Conservation (phyloP, 1,140 invertebrate genomes). For the Atopsyche davidsoni region DNA sequence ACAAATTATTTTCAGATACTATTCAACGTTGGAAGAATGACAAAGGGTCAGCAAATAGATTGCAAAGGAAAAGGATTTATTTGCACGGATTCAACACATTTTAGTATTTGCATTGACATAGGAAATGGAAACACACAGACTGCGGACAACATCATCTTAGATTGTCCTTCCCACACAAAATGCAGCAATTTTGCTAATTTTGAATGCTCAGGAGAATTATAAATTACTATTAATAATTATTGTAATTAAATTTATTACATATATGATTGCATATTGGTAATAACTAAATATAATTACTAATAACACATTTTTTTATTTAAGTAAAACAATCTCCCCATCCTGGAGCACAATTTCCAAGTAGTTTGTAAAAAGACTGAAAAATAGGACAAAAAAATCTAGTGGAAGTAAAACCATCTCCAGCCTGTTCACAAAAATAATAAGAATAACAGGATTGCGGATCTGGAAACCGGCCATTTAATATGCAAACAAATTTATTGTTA, state of each 20-base stretch:
- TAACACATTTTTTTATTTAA: too few species aligned
- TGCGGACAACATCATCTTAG: constrained; percentile 37
- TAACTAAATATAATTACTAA: too few species aligned
- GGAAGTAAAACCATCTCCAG: neutral
- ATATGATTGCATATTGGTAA: too few species aligned
- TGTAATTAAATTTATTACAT: too few species aligned
- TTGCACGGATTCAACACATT: constrained; percentile 43
- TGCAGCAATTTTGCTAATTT: constrained; percentile 36
- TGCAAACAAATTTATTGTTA: neutral
- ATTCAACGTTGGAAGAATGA: constrained; percentile 20
- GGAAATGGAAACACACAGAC: constrained; percentile 38
- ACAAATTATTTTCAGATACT: constrained; percentile 36
- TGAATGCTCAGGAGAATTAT: too few species aligned
- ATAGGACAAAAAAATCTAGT: neutral
- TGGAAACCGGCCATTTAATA: neutral
- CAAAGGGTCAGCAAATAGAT: constrained; percentile 35
- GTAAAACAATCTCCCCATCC: too few species aligned
- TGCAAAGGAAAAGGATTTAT: constrained; percentile 43
- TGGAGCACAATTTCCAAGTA: too few species aligned
- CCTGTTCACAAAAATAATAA: neutral
- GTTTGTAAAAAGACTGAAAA: too few species aligned
- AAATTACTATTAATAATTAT: too few species aligned
- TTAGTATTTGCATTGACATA: constrained; percentile 45
- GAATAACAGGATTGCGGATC: constrained; percentile 5
- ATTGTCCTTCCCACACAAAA: constrained; percentile 36